Evolutionary conservation across 2,113 vertebrate genomes (phyloP).

Genomic region (Carollia perspicillata): DNA sequence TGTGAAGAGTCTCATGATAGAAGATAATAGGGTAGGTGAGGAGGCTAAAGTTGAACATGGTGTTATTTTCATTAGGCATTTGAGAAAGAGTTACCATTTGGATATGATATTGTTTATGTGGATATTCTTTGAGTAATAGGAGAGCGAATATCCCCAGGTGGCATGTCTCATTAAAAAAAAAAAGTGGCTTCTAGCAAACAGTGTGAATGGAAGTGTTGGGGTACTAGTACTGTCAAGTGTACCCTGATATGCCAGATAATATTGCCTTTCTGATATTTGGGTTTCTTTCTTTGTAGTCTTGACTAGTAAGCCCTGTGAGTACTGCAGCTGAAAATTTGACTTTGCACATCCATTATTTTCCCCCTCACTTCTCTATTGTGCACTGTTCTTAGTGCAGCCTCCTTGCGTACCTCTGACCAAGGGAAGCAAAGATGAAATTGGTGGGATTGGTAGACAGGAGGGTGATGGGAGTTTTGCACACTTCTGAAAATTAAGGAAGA

Average conservation of each 20-base stretch:
- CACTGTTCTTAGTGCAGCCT: background rate
- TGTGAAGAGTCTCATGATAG: slow-evolving; percentile 65
- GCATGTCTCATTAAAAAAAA: background rate
- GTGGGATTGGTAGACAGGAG: background rate
- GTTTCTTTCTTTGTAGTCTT: background rate
- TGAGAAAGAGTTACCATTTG: slow-evolving; percentile 37
- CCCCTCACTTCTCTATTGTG: background rate
- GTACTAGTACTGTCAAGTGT: background rate
- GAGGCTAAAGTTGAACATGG: slow-evolving; percentile 67
- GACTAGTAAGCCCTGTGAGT: background rate
- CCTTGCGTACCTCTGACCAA: background rate
- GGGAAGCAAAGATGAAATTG: background rate
- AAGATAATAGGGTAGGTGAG: slow-evolving; percentile 68
- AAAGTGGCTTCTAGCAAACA: background rate
- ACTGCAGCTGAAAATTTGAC: background rate
- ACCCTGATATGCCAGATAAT: background rate
- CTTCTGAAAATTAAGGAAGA: background rate
- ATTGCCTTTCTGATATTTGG: background rate
- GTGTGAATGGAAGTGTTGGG: background rate
- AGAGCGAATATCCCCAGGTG: background rate
- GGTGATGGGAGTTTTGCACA: background rate
- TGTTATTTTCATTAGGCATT: slow-evolving; percentile 53
- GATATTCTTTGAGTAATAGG: background rate
- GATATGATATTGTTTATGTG: slow-evolving; percentile 32
- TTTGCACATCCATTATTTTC: background rate